phyloP scores from a whole-genome alignment of 2,888 invertebrate species.

The Gymnoscelis rufifasciata region DNA sequence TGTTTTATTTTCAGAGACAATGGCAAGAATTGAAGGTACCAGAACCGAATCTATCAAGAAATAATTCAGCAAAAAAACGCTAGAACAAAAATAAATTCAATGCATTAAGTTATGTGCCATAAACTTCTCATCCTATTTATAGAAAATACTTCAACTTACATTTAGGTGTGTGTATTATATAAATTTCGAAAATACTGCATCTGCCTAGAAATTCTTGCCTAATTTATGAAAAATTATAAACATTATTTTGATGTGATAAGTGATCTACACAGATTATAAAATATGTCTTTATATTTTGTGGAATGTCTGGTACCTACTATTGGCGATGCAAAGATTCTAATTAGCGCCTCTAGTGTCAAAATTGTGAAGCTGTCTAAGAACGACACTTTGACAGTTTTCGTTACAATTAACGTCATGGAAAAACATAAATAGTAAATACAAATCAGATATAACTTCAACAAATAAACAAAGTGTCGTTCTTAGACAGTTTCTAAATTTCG shows the following conservation, averaged over 20 bases:
- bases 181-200: too few relatives aligned
- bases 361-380: too few relatives aligned
- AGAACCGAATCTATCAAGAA: conserved; percentile 44
- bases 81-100: conserved; percentile 3
- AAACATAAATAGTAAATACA: too few relatives aligned
- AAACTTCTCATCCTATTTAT: conserved; percentile 3
- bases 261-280: not conserved
- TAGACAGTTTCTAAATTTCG: too few relatives aligned
- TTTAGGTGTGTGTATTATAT: not conserved
- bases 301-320: not conserved
- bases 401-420: too few relatives aligned
- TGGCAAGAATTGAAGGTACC: conserved; percentile 70
- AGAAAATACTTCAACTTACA: not conserved
- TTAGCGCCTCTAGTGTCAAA: too few relatives aligned
- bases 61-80: conserved; percentile 16
- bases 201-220: not conserved
- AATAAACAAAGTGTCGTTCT: too few relatives aligned
- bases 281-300: not conserved
- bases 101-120: conserved; percentile 21
- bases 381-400: too few relatives aligned
- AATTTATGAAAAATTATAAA: too few relatives aligned
- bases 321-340: too few relatives aligned
- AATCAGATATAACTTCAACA: too few relatives aligned
- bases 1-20: conserved; percentile 52
- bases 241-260: too few relatives aligned